Conservation (phyloP, 92 coral and sea anemone genomes). For the Phymanthus crucifer region DNA sequence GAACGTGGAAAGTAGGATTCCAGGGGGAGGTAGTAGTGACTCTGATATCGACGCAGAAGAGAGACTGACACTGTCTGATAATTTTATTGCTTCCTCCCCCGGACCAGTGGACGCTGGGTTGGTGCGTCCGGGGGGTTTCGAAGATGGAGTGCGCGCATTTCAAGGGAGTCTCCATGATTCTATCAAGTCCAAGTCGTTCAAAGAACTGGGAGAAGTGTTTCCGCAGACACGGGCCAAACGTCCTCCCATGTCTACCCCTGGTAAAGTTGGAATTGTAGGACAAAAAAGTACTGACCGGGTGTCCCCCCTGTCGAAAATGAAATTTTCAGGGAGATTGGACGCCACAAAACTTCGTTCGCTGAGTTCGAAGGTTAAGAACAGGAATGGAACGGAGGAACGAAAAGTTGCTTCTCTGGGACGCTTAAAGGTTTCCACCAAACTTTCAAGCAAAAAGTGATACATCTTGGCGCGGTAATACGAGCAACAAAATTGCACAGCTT, state of each 20-base stretch:
- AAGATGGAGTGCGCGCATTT: constrained; percentile 7
- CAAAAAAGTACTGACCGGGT: neutral
- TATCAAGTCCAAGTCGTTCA: constrained; percentile 7
- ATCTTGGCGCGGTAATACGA: too few relatives aligned
- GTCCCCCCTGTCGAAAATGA: constrained; percentile 1
- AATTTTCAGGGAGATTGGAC: neutral
- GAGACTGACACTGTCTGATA: neutral
- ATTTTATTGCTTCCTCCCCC: neutral
- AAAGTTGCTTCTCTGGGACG: neutral
- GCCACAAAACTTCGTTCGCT: neutral
- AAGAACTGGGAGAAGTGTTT: neutral
- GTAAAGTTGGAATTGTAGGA: constrained; percentile 6
- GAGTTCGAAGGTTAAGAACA: constrained; percentile 2
- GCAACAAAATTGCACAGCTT: too few relatives aligned
- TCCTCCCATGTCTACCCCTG: neutral
- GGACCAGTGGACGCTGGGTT: neutral
- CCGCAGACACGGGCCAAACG: neutral
- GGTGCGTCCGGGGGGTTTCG: neutral
- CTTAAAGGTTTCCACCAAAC: neutral
- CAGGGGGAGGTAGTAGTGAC: constrained; percentile 3
- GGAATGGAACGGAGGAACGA: neutral
- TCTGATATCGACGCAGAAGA: neutral
- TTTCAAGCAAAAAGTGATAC: neutral
- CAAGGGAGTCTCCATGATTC: constrained; percentile 15
- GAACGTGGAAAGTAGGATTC: neutral